A percentile compares a stretch with the other conserved stretches of the same genome.
phyloP scores from a whole-genome alignment of 2,888 invertebrate species.

The Opisthograptis luteolata region DNA sequence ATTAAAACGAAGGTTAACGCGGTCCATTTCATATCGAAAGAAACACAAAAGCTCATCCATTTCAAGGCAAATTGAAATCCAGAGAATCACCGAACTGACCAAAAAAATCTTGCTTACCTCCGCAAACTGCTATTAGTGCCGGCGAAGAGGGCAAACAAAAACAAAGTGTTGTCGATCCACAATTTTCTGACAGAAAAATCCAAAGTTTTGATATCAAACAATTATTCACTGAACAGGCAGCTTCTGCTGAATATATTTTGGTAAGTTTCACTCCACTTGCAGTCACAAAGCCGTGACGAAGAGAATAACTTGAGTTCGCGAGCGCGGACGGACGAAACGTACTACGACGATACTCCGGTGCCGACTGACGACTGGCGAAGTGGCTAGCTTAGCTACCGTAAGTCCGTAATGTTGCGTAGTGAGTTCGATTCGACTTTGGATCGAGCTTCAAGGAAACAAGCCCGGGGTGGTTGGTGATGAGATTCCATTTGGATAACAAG shows the following conservation, averaged over 20 bases:
- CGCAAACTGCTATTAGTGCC: conserved; percentile 72
- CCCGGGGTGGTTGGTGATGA: no score
- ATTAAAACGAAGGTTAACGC: conserved; percentile 9
- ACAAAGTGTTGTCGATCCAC: conserved; percentile 53
- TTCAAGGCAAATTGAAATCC: conserved; percentile 32
- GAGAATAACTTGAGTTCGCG: conserved; percentile 64
- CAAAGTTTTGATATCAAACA: conserved; percentile 31
- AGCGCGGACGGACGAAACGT: conserved; percentile 55
- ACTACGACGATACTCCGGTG: conserved; percentile 52
- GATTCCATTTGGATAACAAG: no score
- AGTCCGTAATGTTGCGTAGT: neutral
- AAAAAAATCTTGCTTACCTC: conserved; percentile 70
- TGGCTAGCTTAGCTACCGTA: neutral
- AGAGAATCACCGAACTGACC: conserved; percentile 44
- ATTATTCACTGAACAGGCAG: conserved; percentile 37
- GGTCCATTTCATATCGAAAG: conserved; percentile 9
- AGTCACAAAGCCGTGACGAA: conserved; percentile 72
- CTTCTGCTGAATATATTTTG: conserved; percentile 41
- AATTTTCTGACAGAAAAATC: conserved; percentile 46
- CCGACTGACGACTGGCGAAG: conserved; percentile 45
- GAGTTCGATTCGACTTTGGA: neutral
- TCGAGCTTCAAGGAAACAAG: no score
- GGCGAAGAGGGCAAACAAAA: conserved; percentile 64
- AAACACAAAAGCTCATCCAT: conserved; percentile 16
- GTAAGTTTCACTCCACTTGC: conserved; percentile 72